phyloP scores from a whole-genome alignment of 2,888 invertebrate genomes.

The Caenorhabditis macrosperma region DNA sequence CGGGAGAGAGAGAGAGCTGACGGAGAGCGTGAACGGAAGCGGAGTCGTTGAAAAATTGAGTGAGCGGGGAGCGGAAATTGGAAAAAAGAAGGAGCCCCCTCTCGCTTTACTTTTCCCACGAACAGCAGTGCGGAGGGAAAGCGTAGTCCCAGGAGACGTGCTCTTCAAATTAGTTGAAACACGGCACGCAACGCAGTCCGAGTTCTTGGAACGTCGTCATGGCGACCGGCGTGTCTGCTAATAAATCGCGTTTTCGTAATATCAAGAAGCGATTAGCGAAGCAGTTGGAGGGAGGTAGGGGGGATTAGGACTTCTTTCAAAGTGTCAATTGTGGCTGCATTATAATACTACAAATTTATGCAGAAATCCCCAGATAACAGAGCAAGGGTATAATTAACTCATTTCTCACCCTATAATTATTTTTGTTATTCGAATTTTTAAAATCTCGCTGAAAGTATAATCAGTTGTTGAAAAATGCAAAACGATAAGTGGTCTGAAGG shows the following conservation, averaged over 20 bases:
- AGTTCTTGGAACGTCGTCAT: constrained; percentile 26
- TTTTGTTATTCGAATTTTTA: no score
- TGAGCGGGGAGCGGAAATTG: constrained; percentile 28
- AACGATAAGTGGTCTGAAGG: constrained; percentile 66
- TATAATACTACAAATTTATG: no score
- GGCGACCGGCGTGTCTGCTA: constrained; percentile 28
- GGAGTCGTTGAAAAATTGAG: background rate
- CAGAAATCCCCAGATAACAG: no score
- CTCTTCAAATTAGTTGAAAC: constrained; percentile 53
- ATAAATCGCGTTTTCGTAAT: constrained; percentile 50
- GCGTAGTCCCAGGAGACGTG: constrained; percentile 19
- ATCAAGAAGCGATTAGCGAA: constrained; percentile 24
- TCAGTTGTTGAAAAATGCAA: constrained; percentile 36
- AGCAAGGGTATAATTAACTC: no score
- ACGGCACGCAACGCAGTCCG: background rate
- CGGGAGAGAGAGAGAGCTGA: background rate
- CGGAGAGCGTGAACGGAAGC: background rate
- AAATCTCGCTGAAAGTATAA: no score
- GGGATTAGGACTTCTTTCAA: constrained; percentile 40
- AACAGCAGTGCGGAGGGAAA: background rate
- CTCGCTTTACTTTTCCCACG: constrained; percentile 28
- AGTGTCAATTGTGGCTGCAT: constrained; percentile 26
- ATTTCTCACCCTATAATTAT: no score
- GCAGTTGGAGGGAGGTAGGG: background rate
- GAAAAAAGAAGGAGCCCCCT: constrained; percentile 35